Percentiles rank a stretch among this genome's conserved stretches.
Conservation (phyloP, 2,797 vertebrate species). For the Gallinago solitaria region DNA sequence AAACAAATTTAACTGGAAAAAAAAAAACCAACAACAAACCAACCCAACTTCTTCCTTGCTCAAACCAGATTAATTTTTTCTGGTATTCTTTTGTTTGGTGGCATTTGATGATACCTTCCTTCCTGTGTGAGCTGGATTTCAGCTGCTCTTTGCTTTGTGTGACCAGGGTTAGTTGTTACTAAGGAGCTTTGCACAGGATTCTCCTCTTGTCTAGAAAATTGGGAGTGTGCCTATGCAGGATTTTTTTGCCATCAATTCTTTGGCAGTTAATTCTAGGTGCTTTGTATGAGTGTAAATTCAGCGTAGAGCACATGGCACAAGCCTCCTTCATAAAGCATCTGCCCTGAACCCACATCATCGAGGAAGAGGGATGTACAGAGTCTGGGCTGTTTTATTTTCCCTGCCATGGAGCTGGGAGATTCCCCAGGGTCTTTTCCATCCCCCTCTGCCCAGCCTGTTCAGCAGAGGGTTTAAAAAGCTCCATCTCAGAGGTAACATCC, state of each 20-base stretch:
- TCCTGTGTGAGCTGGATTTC: background rate
- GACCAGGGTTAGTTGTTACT: background rate
- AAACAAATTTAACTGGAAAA: background rate
- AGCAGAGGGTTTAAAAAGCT: background rate
- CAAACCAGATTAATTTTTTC: background rate
- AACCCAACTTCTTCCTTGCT: background rate
- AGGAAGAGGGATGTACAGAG: background rate
- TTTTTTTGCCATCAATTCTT: background rate
- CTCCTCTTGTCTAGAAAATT: background rate
- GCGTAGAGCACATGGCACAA: rapidly evolving
- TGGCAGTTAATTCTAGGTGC: rapidly evolving
- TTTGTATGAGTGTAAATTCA: background rate
- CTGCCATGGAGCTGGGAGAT: background rate
- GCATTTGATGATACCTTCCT: background rate
- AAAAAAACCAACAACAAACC: too few species aligned
- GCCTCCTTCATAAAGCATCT: background rate
- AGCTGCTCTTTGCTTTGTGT: background rate
- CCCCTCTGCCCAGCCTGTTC: background rate
- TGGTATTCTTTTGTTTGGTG: background rate
- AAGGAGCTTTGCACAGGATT: background rate
- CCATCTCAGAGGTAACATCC: background rate
- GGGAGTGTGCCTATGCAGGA: background rate
- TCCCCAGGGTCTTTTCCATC: background rate
- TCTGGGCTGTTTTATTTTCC: background rate
- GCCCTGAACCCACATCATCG: background rate